Percentiles rank a stretch among this genome's conserved stretches.
Conservation (phyloP, 1,140 invertebrate genomes). For the Achroia grisella region DNA sequence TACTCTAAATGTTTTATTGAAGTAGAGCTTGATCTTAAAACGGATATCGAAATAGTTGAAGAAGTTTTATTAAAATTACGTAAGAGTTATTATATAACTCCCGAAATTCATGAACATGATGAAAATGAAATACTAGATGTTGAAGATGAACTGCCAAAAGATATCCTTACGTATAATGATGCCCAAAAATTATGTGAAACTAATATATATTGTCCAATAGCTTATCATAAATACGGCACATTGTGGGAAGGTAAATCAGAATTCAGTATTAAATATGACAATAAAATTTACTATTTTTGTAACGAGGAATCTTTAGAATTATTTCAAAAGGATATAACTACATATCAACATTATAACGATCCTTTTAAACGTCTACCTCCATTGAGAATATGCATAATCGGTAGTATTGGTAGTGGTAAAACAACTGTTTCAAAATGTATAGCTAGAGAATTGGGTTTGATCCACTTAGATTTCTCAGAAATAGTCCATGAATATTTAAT, state of each 20-base stretch:
- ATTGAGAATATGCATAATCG: slow-evolving; percentile 73
- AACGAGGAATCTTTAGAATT: slow-evolving; percentile 54
- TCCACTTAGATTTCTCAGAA: slow-evolving; percentile 65
- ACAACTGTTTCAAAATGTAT: slow-evolving; percentile 62
- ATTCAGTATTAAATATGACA: slow-evolving; percentile 62
- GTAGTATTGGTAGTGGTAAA: slow-evolving; percentile 69
- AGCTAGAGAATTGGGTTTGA: slow-evolving; percentile 70
- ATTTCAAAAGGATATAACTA: slow-evolving; percentile 60
- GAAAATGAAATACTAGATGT: slow-evolving; percentile 32
- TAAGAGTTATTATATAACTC: slow-evolving; percentile 31
- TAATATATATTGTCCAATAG: slow-evolving; percentile 72
- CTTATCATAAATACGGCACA: slow-evolving; percentile 64
- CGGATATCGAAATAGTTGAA: slow-evolving; percentile 46
- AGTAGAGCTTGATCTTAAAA: slow-evolving; percentile 48
- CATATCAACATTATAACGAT: slow-evolving; percentile 52
- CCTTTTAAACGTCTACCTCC: slow-evolving; percentile 60
- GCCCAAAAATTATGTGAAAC: slow-evolving; percentile 71
- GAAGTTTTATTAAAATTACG: slow-evolving; percentile 51
- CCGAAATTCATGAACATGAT: slow-evolving; percentile 28
- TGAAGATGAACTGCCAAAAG: slow-evolving; percentile 30
- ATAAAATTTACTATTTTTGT: slow-evolving; percentile 69
- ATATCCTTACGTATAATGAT: slow-evolving; percentile 45
- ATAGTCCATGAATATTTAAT: slow-evolving; percentile 43
- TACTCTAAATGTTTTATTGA: slow-evolving; percentile 39
- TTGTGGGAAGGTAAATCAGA: slow-evolving; percentile 75